Evolutionary conservation across 2,113 vertebrate species (phyloP), one percentile per base, ranked within the genome.

Genomic region (Sula dactylatra): DNA sequence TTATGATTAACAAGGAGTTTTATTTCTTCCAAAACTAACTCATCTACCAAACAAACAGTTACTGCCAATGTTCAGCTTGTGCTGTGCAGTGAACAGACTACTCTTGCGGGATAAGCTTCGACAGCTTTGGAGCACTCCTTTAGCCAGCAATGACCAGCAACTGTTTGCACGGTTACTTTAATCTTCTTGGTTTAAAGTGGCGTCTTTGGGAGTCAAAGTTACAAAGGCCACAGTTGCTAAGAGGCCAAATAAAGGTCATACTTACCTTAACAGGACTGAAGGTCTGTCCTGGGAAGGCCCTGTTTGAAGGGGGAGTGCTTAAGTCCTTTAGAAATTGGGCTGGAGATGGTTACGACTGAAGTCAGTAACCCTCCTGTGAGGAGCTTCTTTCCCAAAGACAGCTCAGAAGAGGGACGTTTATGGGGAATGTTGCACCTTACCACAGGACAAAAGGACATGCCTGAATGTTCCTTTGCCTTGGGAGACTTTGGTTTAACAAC

Each of bases 41-140:
- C 24, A 22, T 10, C 26, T 19, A 34, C 7, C 42, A 29, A 27
- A 20, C 22, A 45, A 40, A 2, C 13, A 61, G 56, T 21, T 58
- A 42, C 71, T 82, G 54, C 38, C 15, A 5, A 10, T 4, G 38
- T 62, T 45, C 50, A 42, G 4, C 24, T 7, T 12, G 15, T 45
- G 61, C 31, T 31, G 10, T 8, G n/a, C 58, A 56, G 21, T 9
- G 45, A 65, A 66, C 6, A 47, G 42, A 61, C 2, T 0, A 14
- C 47, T 64, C 22, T 12, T 17, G 20, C 0, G 15, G 15, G 20
- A 67, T 21, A 34, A 49, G 49, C 17, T 65, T 34, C 1, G 0
- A n/a, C 22, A 54, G 36, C 36, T 22, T 7, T 22, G 38, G 74
- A 59, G 24, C 79, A 16, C 49, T 45, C 17, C 1, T 45, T 34